Evolutionary conservation across 2,113 vertebrate genomes (phyloP).

Genomic region (Junco hyemalis): DNA sequence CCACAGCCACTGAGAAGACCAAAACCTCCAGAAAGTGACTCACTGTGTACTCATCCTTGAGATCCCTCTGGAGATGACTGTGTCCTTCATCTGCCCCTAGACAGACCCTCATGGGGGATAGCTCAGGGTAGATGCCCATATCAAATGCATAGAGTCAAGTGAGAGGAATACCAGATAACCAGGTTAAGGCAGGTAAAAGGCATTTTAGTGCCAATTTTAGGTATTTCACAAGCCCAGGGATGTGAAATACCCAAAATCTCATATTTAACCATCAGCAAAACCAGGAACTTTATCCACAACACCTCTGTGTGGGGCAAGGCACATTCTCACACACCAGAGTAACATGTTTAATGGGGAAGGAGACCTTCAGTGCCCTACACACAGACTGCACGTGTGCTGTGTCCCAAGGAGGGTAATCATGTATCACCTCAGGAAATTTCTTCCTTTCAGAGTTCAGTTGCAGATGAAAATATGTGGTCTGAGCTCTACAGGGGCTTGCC

Average conservation of each 20-base stretch:
- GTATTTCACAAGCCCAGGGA: background rate
- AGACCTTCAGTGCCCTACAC: background rate
- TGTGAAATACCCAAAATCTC: fast-evolving
- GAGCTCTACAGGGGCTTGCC: background rate
- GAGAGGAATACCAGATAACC: background rate
- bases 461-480: background rate
- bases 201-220: background rate
- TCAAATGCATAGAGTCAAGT: background rate
- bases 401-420: background rate
- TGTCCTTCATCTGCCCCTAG: background rate
- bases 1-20: background rate
- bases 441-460: background rate
- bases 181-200: background rate
- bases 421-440: background rate
- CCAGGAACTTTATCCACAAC: background rate
- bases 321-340: background rate
- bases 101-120: background rate
- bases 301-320: background rate
- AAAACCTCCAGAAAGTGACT: background rate
- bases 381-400: background rate
- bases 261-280: background rate
- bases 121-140: background rate
- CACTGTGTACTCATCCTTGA: background rate
- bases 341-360: background rate
- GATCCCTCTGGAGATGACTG: background rate